Base-by-base conservation (phyloP, 2,797 vertebrate species). In the Enteromius viviparus region DNA sequence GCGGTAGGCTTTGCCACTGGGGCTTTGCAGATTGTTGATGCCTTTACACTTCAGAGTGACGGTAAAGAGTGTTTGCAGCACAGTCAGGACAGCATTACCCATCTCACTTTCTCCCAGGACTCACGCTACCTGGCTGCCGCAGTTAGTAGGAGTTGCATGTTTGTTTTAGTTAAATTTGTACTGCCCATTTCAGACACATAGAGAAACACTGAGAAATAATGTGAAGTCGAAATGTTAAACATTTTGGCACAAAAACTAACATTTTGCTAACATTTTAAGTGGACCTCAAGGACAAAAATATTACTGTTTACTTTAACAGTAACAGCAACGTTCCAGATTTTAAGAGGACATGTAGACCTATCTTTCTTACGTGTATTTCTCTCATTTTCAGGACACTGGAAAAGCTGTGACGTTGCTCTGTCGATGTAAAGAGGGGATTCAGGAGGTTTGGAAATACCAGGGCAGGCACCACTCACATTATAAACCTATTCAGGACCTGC, bases 51-150 rank as follows among this genome's bases (percentile, higher is more conserved):
- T 78, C 86, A 92, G 78, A 94, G 93, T 70, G 92, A 94, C 84
- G 89, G 83, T 6, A 64, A 93, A 0, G 89, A 95, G 78, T 87
- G 91, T 81, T 95, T 99, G 89, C 92, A 84, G 14, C 95, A 93
- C 88, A 95, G 94, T 0, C 86, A 82, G 42, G 92, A 94, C 76
- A 86, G 92, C 0, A 94, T 99, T 89, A 96, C 94, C 15, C 94
- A 95, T n/a, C 91, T 98, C 21, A 89, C 92, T 83, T 99, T 99
- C 94, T 99, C 98, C 0, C 92, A 94, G 0, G 91, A 98, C 89
- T 96, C 96, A 0, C 86, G 92, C 37, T 98, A 96, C 87, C 92
- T 99, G n/a, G 97, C 97, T 0, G 97, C 96, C 0, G 97, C 96
- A 0, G 98, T 99, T 86, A 96, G 97, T 60, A 49, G 37, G 19